These are phyloP conservation scores for Aphelocoma coerulescens DNA, from an alignment of 2,113 vertebrate species.

Conservation along the genomic window DNA sequence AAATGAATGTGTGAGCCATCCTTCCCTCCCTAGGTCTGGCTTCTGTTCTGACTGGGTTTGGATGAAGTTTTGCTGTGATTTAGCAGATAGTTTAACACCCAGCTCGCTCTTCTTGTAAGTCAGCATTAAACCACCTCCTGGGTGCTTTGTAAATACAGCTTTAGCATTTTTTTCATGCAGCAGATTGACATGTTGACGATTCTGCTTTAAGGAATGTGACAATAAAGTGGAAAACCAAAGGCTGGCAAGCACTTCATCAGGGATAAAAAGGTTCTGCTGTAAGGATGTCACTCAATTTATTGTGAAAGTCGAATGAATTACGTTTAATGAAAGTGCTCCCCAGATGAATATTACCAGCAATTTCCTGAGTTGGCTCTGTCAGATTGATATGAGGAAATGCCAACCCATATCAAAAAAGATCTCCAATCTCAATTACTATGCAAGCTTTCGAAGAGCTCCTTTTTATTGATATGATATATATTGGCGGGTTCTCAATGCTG, in stretches of 20 bases:
- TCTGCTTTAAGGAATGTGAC: constrained; percentile 80
- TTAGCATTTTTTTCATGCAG: constrained; percentile 67
- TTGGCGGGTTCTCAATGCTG: constrained; percentile 25
- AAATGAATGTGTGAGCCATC: neutral
- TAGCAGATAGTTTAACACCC: constrained; percentile 61
- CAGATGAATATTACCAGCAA: constrained; percentile 85
- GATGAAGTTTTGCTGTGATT: constrained; percentile 64
- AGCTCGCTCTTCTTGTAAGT: constrained; percentile 47
- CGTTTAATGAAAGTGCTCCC: constrained; percentile 86
- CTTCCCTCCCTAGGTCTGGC: neutral
- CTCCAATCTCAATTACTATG: constrained; percentile 73
- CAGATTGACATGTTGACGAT: constrained; percentile 79
- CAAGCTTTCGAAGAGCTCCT: constrained; percentile 61
- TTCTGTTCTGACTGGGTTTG: neutral
- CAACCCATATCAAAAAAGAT: constrained; percentile 73
- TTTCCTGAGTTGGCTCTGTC: constrained; percentile 81
- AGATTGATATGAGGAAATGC: constrained; percentile 79
- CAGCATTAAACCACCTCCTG: constrained; percentile 71
- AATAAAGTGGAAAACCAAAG: constrained; percentile 76
- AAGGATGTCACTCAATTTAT: constrained; percentile 86
- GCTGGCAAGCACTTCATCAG: constrained; percentile 83
- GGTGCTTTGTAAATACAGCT: constrained; percentile 72
- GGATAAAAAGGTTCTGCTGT: constrained; percentile 81
- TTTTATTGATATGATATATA: constrained; percentile 62
- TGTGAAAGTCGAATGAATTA: constrained; percentile 88